phyloP scores from a whole-genome alignment of 2,113 vertebrate species.

The Smithornis capensis region DNA sequence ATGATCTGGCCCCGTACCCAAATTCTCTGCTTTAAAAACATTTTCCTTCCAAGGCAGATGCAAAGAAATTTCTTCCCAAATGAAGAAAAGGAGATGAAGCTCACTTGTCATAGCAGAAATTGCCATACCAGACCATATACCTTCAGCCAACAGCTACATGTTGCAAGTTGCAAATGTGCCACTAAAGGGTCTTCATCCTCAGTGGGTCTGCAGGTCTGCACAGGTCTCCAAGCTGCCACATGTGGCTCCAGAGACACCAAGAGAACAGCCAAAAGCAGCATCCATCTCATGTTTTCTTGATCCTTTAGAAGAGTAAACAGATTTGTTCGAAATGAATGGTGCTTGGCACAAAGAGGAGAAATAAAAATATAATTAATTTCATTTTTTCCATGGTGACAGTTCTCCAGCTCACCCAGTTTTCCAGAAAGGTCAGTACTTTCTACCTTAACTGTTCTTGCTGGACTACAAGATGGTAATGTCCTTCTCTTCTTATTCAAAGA shows the following conservation, averaged over 20 bases:
- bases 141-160: neutral
- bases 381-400: conserved; percentile 31
- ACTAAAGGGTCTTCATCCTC: neutral
- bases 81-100: neutral
- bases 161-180: neutral
- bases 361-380: neutral
- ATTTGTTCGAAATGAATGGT: neutral
- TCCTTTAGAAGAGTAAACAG: neutral
- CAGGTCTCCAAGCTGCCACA: neutral
- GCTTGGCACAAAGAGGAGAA: neutral
- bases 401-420: conserved; percentile 21
- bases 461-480: neutral
- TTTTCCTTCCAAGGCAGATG: neutral
- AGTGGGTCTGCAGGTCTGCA: neutral
- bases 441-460: neutral
- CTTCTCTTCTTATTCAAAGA: neutral
- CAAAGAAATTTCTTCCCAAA: neutral
- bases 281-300: neutral
- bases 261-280: neutral
- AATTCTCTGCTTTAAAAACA: neutral
- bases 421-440: neutral
- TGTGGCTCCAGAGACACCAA: neutral
- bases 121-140: neutral
- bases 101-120: neutral
- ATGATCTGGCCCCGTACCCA: neutral